phyloP scores from a whole-genome alignment of 2,888 invertebrate genomes.

The Syrphus vitripennis region DNA sequence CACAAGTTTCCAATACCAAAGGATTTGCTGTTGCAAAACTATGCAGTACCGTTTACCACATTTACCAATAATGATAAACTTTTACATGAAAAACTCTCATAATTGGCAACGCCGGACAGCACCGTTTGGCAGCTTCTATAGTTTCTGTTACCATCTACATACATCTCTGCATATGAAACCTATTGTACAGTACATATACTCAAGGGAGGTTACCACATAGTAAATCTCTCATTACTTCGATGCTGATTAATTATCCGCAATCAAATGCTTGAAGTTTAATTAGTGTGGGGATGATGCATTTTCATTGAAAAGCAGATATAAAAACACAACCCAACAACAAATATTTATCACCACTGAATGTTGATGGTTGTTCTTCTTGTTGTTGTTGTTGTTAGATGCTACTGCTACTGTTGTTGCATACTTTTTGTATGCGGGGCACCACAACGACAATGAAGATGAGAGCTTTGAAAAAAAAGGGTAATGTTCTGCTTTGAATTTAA shows the following conservation, averaged over 20 bases:
- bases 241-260: slow-evolving; percentile 69
- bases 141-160: not conserved
- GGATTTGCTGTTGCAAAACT: too few species aligned
- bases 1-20: too few species aligned
- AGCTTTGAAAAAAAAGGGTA: slow-evolving; percentile 33
- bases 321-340: slow-evolving; percentile 29
- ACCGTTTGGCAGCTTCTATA: not conserved
- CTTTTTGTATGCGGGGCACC: not conserved
- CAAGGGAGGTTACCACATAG: not conserved
- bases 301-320: slow-evolving; percentile 26
- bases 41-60: too few species aligned
- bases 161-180: not conserved
- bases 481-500: slow-evolving; percentile 28
- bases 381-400: not conserved
- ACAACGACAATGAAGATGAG: too few species aligned
- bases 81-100: not conserved
- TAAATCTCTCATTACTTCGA: slow-evolving; percentile 58
- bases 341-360: not conserved
- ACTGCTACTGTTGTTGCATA: not conserved
- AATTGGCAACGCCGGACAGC: not conserved
- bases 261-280: slow-evolving; percentile 63
- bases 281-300: slow-evolving; percentile 63
- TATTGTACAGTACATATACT: not conserved
- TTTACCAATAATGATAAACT: too few species aligned
- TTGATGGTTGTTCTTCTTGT: not conserved